Conservation (phyloP, 2,888 invertebrate species). For the Aleiodes alternator region DNA sequence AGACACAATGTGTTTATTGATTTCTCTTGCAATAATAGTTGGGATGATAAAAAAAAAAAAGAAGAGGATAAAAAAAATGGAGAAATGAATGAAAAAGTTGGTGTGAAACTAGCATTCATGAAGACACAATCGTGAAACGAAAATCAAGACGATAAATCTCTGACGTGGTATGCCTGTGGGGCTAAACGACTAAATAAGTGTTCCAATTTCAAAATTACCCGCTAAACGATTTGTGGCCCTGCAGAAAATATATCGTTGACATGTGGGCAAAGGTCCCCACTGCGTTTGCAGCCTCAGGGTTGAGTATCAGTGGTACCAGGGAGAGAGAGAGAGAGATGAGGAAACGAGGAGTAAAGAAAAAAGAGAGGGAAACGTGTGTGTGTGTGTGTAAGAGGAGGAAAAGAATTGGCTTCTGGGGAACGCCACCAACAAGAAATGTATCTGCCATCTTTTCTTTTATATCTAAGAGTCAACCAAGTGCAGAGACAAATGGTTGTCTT, state of each 20-base stretch:
- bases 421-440: conserved; percentile 35
- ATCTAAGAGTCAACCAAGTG: conserved; percentile 6
- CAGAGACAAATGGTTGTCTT: conserved; percentile 32
- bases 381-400: conserved; percentile 11
- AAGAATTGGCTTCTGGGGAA: conserved; percentile 43
- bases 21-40: not conserved
- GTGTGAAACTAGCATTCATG: conserved; percentile 1
- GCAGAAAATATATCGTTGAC: conserved; percentile 75
- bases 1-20: conserved; percentile 7
- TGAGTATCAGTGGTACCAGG: conserved; percentile 15
- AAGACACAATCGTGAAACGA: conserved; percentile 27
- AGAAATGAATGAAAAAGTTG: conserved; percentile 27
- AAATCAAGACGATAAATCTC: conserved; percentile 48
- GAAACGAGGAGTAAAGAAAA: conserved; percentile 23
- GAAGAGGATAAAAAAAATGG: not conserved
- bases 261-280: conserved; percentile 65
- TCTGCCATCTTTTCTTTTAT: conserved; percentile 26
- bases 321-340: not conserved
- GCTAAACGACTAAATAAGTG: conserved; percentile 75
- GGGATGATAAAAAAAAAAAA: too few species aligned
- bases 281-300: conserved; percentile 47
- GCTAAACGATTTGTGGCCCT: conserved; percentile 74
- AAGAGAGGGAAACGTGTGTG: too few species aligned
- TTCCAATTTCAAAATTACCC: conserved; percentile 75
- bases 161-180: conserved; percentile 65